Evolutionary conservation across 2,113 vertebrate species (phyloP), one percentile per base, ranked within the genome.

Genomic region (Eubucco bourcierii): DNA sequence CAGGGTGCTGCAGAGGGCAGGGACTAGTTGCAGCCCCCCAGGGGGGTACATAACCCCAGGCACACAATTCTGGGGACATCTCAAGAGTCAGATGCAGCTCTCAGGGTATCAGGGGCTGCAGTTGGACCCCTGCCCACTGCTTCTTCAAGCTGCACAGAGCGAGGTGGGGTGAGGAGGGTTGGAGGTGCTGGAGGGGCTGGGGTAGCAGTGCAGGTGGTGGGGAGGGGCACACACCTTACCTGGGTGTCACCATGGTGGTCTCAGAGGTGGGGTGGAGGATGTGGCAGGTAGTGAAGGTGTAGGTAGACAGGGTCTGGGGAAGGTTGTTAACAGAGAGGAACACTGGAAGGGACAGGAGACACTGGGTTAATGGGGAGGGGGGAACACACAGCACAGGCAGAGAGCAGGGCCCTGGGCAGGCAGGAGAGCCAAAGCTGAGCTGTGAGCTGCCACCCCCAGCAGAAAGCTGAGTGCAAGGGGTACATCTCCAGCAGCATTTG

Each of bases 261-360:
- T 97, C 96, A 18, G 97, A 92, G 95, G 97, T 96, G 94, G 98
- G 97, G 95, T 97, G 97, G 75, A 97, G 96, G 94, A 97, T 97
- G 97, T 97, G 98, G 96, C 98, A 98, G 96, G 98, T 98, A 94
- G 98, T 98, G 94, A 98, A 97, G 97, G 98, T 98, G 97, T 98
- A 98, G 72, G 97, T 98, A 96, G 98, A 98, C 64, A 91, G 97
- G 97, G 98, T 98, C 96, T 97, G 97, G 96, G 97, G 98, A 92
- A 98, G 97, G 96, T 97, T 98, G 96, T 97, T 97, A 96, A 97
- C 95, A 61, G 97, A 98, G 95, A 98, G 96, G 95, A 97, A 98
- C 96, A 97, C 98, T 98, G 96, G 90, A 97, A 95, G 95, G 96
- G 87, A 97, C 93, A 97, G 95, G 96, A 96, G 93, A 96, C 89